A percentile compares a stretch with the other conserved stretches of the same genome.
phyloP scores from a whole-genome alignment of 2,888 invertebrate species.

The Erebia aethiops region DNA sequence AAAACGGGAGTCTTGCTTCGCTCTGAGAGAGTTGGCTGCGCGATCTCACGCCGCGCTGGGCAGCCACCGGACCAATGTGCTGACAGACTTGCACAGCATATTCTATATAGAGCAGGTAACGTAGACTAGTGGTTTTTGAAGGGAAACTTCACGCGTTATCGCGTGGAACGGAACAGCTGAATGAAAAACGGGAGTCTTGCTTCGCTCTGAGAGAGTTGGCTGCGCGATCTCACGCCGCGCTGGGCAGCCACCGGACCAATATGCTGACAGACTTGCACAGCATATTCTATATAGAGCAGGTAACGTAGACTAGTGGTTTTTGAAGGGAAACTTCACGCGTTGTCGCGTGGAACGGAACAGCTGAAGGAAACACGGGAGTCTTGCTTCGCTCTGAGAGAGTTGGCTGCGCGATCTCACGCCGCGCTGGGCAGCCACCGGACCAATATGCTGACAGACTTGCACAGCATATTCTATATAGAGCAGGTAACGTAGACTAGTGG shows the following conservation, averaged over 20 bases:
- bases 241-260: constrained; percentile 85
- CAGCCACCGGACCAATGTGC: constrained; percentile 86
- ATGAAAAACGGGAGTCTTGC: constrained; percentile 84
- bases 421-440: constrained; percentile 84
- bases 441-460: constrained; percentile 83
- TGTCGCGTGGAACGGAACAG: no score
- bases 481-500: constrained; percentile 50
- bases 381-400: constrained; percentile 84
- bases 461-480: constrained; percentile 67
- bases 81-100: constrained; percentile 70
- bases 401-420: constrained; percentile 86
- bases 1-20: constrained; percentile 82
- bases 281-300: constrained; percentile 72
- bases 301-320: constrained; percentile 31
- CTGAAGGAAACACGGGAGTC: constrained; percentile 83
- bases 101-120: constrained; percentile 69
- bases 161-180: constrained; percentile 36
- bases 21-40: constrained; percentile 85
- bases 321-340: no score
- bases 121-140: no score
- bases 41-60: no score
- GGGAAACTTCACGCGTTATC: no score
- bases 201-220: constrained; percentile 85
- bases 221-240: no score
- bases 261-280: constrained; percentile 80